These are phyloP conservation scores for Diplazon laetatorius DNA, from an alignment of 2,888 invertebrate species.

Conservation along the genomic window DNA sequence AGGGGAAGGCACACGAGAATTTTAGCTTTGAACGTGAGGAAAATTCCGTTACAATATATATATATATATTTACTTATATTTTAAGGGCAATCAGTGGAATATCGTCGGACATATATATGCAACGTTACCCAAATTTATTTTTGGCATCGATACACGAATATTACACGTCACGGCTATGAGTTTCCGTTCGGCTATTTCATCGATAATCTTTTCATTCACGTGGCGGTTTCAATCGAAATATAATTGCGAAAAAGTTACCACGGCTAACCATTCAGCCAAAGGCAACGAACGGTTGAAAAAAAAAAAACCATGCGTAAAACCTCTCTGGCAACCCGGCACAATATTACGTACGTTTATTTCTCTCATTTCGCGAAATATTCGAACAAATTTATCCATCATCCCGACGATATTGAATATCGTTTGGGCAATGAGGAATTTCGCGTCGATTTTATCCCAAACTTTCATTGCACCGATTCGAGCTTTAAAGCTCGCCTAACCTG, in stretches of 20 bases:
- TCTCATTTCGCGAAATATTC: not conserved
- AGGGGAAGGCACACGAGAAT: too few species aligned
- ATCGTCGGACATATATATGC: too few species aligned
- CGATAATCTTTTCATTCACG: constrained; percentile 2
- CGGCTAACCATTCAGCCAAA: not conserved
- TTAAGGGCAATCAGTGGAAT: not conserved
- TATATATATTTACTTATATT: too few species aligned
- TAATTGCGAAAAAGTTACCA: not conserved
- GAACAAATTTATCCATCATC: not conserved
- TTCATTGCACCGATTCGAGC: too few species aligned
- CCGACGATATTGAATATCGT: too few species aligned
- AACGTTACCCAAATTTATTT: too few species aligned
- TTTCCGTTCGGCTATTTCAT: not conserved
- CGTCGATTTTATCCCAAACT: too few species aligned
- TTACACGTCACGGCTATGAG: not conserved
- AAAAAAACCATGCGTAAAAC: not conserved
- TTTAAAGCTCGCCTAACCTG: too few species aligned
- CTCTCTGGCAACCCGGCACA: not conserved
- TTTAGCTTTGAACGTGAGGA: too few species aligned
- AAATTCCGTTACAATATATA: too few species aligned
- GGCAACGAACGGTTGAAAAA: not conserved
- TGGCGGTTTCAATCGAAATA: too few species aligned
- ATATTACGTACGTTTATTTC: not conserved
- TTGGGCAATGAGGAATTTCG: too few species aligned
- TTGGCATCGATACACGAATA: not conserved